phyloP scores from a whole-genome alignment of 2,113 vertebrate genomes.

The Nerophis ophidion region DNA sequence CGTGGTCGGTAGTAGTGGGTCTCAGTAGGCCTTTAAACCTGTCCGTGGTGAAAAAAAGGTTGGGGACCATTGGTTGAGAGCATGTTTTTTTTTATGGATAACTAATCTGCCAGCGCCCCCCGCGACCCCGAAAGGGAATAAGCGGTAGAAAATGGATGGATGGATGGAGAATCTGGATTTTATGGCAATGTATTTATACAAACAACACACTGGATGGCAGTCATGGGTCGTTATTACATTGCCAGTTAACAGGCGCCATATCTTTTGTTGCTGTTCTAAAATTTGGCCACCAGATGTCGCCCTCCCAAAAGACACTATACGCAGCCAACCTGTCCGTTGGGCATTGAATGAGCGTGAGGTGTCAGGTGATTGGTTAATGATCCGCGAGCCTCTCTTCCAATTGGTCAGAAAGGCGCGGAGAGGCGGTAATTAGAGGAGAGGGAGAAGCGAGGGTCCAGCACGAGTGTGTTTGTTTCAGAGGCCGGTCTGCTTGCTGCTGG shows the following conservation, averaged over 20 bases:
- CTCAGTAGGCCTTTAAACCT: too few species aligned
- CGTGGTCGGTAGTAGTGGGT: too few species aligned
- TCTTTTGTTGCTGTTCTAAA: background rate
- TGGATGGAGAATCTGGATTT: too few species aligned
- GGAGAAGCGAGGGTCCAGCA: conserved; percentile 11
- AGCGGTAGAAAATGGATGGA: too few species aligned
- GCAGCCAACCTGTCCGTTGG: conserved; percentile 28
- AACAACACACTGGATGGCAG: background rate
- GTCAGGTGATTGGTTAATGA: conserved; percentile 63
- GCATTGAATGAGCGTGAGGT: conserved; percentile 50
- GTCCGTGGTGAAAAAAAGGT: too few species aligned
- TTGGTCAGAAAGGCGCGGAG: conserved; percentile 52
- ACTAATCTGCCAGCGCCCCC: too few species aligned
- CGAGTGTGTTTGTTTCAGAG: conserved; percentile 23
- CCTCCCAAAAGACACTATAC: background rate
- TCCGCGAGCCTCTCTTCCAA: conserved; percentile 43
- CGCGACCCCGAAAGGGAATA: too few species aligned
- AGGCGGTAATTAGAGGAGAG: conserved; percentile 11
- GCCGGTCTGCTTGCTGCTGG: conserved; percentile 14
- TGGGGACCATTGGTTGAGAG: too few species aligned
- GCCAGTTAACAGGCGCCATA: background rate
- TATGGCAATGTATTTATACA: too few species aligned
- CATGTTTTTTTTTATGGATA: too few species aligned
- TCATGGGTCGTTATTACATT: background rate
- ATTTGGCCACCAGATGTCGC: conserved; percentile 40